Evolutionary conservation across 2,113 vertebrate species (phyloP), one percentile per base, ranked within the genome.

Genomic region (Heterocephalus glaber): DNA sequence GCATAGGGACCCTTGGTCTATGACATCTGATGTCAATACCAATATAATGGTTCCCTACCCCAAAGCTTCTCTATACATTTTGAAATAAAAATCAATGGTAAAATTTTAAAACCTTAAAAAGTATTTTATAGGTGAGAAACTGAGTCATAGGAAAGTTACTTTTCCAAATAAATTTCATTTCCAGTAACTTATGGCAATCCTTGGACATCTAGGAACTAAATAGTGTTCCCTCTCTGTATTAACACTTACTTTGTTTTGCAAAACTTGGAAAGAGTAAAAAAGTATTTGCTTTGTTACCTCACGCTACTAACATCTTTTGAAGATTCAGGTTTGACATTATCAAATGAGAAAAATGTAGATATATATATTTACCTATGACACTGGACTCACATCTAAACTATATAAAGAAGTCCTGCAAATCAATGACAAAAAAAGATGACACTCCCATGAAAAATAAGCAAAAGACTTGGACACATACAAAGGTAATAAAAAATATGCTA

Each of bases 151-250:
- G 86, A 11, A 90, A 77, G 38, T 89, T 87, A 89, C 26, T 63
- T 93, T 96, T 68, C 56, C 35, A 38, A 89, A 82, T 86, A 56
- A 26, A 82, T 49, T 92, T 92, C 10, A 63, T 33, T 92, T 95
- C 4, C 3, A 65, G 26, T 11, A 92, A 63, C 20, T 76, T n/a
- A 74, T 49, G 20, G 30, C 17, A 92, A 83, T 89, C 33, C 10
- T 86, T 90, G 2, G 89, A 8, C 56, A 92, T 66, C 33, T 84
- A 86, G 13, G 9, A 92, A 70, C 10, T 80, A 72, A 52, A 89
- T 63, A 74, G 8, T 56, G 9, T 44, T 96, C 20, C 38, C 54
- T 56, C 11, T n/a, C 28, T 87, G 41, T n/a, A 30, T 84, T 12
- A 56, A 95, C 82, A 87, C 56, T 52, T 56, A 87, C n/a, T 83